These are phyloP conservation scores for Mustela lutreola DNA, from an alignment of 2,113 vertebrate genomes.

Conservation along the genomic window DNA sequence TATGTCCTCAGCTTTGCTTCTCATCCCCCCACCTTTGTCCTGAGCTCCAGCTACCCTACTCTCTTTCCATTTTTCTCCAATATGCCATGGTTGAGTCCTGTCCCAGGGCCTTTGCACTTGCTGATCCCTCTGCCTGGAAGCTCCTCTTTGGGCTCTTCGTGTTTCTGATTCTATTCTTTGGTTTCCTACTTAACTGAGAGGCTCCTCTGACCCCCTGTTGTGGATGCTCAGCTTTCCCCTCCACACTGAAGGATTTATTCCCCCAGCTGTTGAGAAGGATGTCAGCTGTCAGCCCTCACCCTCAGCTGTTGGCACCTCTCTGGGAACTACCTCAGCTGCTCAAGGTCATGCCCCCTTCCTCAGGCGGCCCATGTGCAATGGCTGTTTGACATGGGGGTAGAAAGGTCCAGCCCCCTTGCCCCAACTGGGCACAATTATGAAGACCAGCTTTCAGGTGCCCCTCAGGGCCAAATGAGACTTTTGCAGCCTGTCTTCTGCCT, in stretches of 20 bases:
- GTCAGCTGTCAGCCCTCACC: slow-evolving; percentile 74
- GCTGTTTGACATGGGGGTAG: accelerated
- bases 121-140: background rate
- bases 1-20: background rate
- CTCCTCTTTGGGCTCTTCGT: accelerated
- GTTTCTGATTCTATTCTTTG: background rate
- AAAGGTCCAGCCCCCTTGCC: background rate
- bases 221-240: background rate
- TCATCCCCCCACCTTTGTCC: no score
- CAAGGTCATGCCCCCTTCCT: slow-evolving; percentile 9
- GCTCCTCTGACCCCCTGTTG: background rate
- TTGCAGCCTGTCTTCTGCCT: background rate
- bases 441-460: background rate
- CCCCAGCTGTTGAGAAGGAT: slow-evolving; percentile 64
- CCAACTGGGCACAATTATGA: background rate
- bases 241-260: background rate
- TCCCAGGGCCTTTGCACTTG: background rate
- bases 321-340: slow-evolving; percentile 61
- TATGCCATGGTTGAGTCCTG: background rate
- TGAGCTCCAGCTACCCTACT: background rate
- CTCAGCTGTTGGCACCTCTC: slow-evolving; percentile 68
- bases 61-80: background rate
- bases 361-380: background rate
- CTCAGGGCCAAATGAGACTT: no score
- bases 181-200: background rate